These are phyloP conservation scores for Rhabdornis inornatus DNA, from an alignment of 2,113 vertebrate species.

Conservation along the genomic window DNA sequence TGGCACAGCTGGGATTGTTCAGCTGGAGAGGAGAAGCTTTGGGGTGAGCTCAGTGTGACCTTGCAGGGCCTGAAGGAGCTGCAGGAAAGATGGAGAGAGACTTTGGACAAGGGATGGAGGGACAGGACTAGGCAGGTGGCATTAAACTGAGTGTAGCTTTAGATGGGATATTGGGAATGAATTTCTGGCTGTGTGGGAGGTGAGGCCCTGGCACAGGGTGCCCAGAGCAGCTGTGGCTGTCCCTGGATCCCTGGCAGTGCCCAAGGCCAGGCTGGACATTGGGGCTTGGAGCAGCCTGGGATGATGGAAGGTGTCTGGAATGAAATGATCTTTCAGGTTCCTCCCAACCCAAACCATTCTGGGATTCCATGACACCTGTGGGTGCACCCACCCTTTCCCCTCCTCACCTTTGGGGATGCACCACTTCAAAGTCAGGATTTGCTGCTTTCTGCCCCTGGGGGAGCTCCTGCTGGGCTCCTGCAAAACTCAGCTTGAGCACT, in stretches of 20 bases:
- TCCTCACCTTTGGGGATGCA: neutral
- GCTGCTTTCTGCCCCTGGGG: neutral
- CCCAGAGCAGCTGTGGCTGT: neutral
- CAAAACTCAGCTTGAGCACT: neutral
- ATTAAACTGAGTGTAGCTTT: neutral
- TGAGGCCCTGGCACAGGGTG: neutral
- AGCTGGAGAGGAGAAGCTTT: neutral
- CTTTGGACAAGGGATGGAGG: fast-evolving
- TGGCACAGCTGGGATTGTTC: neutral
- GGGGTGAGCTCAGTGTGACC: fast-evolving
- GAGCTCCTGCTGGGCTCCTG: neutral
- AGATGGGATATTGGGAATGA: neutral
- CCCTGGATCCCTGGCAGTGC: neutral
- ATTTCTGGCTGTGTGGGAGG: neutral
- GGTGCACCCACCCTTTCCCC: neutral
- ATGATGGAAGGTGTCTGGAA: neutral
- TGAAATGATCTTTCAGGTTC: fast-evolving
- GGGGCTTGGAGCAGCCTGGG: neutral
- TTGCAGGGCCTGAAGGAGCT: neutral
- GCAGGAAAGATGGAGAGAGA: fast-evolving
- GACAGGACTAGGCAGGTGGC: neutral
- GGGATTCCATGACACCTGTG: neutral
- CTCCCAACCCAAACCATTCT: neutral
- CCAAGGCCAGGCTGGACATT: neutral
- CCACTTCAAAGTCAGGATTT: neutral